These are phyloP conservation scores for Mythimna ferrago DNA, from an alignment of 2,888 invertebrate species.

Conservation along the genomic window DNA sequence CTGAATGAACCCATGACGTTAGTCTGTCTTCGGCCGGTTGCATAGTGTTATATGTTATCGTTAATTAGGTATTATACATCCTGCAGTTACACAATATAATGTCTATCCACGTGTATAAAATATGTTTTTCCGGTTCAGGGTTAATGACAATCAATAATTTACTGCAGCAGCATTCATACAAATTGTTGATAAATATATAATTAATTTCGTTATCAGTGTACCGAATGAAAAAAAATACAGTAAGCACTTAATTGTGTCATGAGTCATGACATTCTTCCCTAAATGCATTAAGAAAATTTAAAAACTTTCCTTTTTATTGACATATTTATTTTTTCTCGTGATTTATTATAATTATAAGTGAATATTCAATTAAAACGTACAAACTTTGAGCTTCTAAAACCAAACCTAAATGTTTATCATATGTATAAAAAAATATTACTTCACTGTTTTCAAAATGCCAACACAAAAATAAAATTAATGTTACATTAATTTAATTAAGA, in stretches of 20 bases:
- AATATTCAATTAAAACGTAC: slow-evolving; percentile 29
- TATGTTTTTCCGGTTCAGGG: neutral
- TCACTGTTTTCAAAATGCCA: neutral
- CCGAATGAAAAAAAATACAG: neutral
- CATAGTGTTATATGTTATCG: no score
- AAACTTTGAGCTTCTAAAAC: slow-evolving; percentile 3
- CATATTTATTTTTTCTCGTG: slow-evolving; percentile 6
- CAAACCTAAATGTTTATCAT: slow-evolving; percentile 9
- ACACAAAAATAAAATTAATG: neutral
- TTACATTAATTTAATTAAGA: neutral
- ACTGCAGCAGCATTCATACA: neutral
- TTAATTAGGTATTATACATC: neutral
- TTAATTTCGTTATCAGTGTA: no score
- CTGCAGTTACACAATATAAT: neutral
- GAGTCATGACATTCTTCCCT: neutral
- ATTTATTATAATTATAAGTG: slow-evolving; percentile 3
- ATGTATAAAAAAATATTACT: neutral
- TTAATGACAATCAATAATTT: neutral
- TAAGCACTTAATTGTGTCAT: neutral
- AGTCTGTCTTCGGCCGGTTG: no score
- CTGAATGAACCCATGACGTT: no score
- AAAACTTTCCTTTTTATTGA: neutral
- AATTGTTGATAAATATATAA: neutral
- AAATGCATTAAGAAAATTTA: neutral
- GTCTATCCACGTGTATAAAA: neutral